Percentiles rank a stretch among this genome's conserved stretches.
Evolutionary conservation across 1,140 invertebrate species (phyloP).

Genomic region (Drosophila repletoides): DNA sequence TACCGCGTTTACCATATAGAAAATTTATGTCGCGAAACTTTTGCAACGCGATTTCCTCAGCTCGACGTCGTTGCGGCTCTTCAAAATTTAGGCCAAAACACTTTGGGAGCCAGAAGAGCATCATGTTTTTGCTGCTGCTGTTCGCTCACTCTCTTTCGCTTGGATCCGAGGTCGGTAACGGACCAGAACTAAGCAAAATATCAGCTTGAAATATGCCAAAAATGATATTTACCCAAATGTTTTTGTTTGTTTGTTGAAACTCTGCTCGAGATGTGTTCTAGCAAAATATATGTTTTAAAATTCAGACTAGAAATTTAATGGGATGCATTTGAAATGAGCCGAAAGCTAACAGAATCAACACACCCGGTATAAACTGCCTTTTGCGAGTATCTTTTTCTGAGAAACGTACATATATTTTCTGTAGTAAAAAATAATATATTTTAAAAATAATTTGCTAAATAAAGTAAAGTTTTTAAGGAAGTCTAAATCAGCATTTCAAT

Average conservation of each 20-base stretch:
- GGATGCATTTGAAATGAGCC: slow-evolving; percentile 23
- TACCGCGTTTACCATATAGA: slow-evolving; percentile 17
- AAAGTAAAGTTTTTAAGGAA: no score
- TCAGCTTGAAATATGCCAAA: slow-evolving; percentile 52
- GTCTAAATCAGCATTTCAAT: no score
- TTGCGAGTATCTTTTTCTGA: no score
- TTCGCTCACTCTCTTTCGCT: background rate
- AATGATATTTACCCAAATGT: slow-evolving; percentile 37
- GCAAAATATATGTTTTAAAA: slow-evolving; percentile 32
- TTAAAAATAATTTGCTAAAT: no score
- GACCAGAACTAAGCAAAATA: slow-evolving; percentile 22
- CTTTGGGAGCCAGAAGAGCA: slow-evolving; percentile 45
- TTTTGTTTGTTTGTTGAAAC: slow-evolving; percentile 16
- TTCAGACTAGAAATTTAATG: slow-evolving; percentile 16
- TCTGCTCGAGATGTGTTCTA: background rate
- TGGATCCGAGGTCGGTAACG: slow-evolving; percentile 7
- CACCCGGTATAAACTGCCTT: background rate
- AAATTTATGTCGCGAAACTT: slow-evolving; percentile 67
- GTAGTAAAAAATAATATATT: no score
- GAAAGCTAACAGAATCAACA: slow-evolving; percentile 12
- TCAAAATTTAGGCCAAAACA: slow-evolving; percentile 75
- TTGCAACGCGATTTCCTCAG: slow-evolving; percentile 19
- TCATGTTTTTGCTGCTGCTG: slow-evolving; percentile 7
- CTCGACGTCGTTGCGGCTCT: slow-evolving; percentile 28
- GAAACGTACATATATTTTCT: no score